Conservation (phyloP, 1,140 invertebrate species). For the Micrasema minimum region DNA sequence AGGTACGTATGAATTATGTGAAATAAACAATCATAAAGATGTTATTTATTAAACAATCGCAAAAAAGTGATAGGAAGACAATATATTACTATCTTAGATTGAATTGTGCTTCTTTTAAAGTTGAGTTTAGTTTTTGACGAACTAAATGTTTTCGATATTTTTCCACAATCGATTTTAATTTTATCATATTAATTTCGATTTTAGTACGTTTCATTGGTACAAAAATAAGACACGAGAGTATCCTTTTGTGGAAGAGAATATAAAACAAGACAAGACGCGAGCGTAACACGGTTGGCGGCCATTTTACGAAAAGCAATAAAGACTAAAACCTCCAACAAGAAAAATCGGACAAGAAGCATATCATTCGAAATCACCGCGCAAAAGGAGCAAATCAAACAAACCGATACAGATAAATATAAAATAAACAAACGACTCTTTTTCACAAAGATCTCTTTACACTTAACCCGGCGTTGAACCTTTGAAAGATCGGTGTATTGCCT, state of each 20-base stretch:
- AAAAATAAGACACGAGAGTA: conserved; percentile 32
- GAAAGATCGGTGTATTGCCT: conserved; percentile 23
- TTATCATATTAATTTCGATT: too few species aligned
- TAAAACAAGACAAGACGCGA: conserved; percentile 25
- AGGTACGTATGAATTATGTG: too few species aligned
- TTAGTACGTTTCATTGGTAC: conserved; percentile 32
- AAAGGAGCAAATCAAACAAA: background rate
- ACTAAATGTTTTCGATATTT: too few species aligned
- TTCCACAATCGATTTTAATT: too few species aligned
- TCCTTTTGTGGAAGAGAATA: conserved; percentile 27
- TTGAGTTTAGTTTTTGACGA: too few species aligned
- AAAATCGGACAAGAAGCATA: background rate
- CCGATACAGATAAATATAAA: too few species aligned
- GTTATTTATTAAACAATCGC: too few species aligned
- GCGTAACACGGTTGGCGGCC: conserved; percentile 35
- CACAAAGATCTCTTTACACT: background rate
- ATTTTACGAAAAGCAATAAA: conserved; percentile 40
- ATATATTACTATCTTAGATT: too few species aligned
- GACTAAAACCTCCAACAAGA: background rate
- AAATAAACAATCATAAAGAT: too few species aligned
- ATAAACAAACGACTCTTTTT: conserved; percentile 1
- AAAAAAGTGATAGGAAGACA: too few species aligned
- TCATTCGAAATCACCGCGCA: background rate
- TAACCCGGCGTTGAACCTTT: conserved; percentile 2
- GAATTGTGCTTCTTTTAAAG: too few species aligned